Evolutionary conservation across 2,113 vertebrate genomes (phyloP).

Genomic region (Hemiprocne comata): DNA sequence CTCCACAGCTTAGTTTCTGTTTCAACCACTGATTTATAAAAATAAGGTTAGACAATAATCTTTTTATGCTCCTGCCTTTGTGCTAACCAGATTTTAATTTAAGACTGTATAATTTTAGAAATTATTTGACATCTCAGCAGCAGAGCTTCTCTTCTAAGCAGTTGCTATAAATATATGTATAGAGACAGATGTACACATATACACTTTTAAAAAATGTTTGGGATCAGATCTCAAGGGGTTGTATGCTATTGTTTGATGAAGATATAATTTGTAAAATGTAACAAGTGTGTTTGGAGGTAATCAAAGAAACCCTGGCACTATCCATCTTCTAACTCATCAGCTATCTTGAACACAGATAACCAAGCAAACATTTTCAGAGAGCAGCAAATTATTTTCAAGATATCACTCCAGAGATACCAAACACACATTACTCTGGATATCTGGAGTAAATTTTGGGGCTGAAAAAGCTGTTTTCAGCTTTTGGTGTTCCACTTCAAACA

Average conservation of each 20-base stretch:
- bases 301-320: neutral
- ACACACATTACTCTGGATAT: neutral
- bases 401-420: neutral
- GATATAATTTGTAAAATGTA: neutral
- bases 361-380: neutral
- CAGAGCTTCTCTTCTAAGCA: neutral
- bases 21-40: neutral
- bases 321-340: neutral
- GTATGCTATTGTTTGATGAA: neutral
- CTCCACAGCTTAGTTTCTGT: neutral
- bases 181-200: neutral
- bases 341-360: neutral
- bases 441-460: neutral
- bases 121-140: neutral
- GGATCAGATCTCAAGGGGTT: neutral
- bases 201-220: neutral
- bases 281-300: constrained; percentile 7
- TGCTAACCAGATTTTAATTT: constrained; percentile 3
- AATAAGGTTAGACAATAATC: neutral
- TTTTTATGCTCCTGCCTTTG: neutral
- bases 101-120: neutral
- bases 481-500: neutral
- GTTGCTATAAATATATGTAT: neutral
- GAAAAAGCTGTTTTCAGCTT: neutral
- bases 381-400: neutral